phyloP scores from a whole-genome alignment of 2,113 vertebrate genomes.

The Saccopteryx leptura region DNA sequence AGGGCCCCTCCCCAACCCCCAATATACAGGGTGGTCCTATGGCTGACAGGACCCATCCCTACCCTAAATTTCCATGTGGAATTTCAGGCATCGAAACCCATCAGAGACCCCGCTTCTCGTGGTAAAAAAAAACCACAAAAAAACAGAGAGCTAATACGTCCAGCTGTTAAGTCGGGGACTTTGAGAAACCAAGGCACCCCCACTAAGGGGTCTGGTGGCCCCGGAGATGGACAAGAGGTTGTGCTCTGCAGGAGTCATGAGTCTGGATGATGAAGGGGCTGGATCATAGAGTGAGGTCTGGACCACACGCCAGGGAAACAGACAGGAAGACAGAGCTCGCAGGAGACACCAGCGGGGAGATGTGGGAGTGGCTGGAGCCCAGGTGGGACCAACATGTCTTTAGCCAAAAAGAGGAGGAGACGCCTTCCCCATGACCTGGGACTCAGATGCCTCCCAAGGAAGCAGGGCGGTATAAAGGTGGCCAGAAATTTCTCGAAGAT shows the following conservation, averaged over 20 bases:
- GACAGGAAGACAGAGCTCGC: accelerated
- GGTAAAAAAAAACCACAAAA: too few species aligned
- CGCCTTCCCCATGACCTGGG: neutral
- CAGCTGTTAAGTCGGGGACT: neutral
- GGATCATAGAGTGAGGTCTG: accelerated
- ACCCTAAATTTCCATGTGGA: neutral
- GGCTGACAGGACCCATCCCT: neutral
- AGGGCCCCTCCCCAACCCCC: neutral
- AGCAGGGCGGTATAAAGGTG: neutral
- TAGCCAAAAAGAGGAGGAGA: neutral
- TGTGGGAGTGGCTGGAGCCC: accelerated
- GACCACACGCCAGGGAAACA: neutral
- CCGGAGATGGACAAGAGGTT: too few species aligned
- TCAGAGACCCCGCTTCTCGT: neutral
- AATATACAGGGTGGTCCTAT: neutral
- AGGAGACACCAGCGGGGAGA: accelerated
- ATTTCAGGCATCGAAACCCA: neutral
- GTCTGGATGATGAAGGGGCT: too few species aligned
- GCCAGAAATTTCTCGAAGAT: neutral
- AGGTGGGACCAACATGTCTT: neutral
- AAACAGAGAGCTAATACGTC: accelerated
- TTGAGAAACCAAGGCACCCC: neutral
- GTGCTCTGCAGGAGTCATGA: accelerated
- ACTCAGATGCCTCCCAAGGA: neutral
- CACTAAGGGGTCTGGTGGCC: neutral